Evolutionary conservation across 2,888 invertebrate species (phyloP).

Genomic region (Oxyscelio sp.): DNA sequence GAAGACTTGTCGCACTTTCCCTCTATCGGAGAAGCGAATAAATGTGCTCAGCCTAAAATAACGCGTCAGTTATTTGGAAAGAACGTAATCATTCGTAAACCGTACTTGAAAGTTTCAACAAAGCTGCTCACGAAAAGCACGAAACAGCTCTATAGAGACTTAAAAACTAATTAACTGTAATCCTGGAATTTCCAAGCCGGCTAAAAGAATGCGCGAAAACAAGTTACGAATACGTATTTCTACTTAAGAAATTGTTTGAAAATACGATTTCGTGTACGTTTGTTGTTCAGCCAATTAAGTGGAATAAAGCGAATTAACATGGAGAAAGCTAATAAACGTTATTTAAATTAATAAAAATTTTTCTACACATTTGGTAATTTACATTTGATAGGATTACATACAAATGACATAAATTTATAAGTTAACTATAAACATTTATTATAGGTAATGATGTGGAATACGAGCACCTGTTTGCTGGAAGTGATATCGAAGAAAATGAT

Average conservation of each 20-base stretch:
- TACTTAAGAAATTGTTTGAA: conserved; percentile 52
- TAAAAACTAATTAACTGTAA: conserved; percentile 73
- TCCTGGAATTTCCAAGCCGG: conserved; percentile 56
- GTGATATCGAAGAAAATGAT: conserved; percentile 90
- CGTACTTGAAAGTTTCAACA: conserved; percentile 59
- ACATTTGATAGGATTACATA: too few species aligned
- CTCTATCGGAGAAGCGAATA: conserved; percentile 7
- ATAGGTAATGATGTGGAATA: conserved; percentile 91
- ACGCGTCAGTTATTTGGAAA: conserved; percentile 21
- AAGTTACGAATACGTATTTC: conserved; percentile 70
- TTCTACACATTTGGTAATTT: too few species aligned
- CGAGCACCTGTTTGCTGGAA: conserved; percentile 91
- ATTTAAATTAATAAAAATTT: not conserved
- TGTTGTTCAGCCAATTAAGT: conserved; percentile 31
- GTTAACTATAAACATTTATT: conserved; percentile 7
- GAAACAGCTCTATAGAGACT: conserved; percentile 71
- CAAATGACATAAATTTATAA: too few species aligned
- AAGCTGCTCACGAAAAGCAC: conserved; percentile 62
- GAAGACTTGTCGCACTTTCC: conserved; percentile 12
- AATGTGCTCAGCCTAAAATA: conserved; percentile 48
- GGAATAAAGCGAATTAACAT: not conserved
- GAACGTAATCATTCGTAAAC: conserved; percentile 65
- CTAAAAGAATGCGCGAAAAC: conserved; percentile 65
- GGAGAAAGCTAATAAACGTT: not conserved
- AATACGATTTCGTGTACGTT: conserved; percentile 36